A percentile compares a stretch with the other conserved stretches of the same genome.
phyloP scores from a whole-genome alignment of 2,797 vertebrate species.

The Hafferia zeledoni region DNA sequence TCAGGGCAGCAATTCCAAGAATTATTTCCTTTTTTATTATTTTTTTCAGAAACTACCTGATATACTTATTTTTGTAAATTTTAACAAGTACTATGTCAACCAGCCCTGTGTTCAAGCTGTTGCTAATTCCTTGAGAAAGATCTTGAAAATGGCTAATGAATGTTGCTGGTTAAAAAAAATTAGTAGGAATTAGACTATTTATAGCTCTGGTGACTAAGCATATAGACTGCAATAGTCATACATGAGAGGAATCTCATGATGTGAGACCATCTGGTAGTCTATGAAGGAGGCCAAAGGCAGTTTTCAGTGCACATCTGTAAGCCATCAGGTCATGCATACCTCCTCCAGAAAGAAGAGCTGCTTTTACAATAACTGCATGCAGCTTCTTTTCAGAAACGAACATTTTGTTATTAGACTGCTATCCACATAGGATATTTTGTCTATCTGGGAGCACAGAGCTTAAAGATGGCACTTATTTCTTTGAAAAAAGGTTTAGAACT shows the following conservation, averaged over 20 bases:
- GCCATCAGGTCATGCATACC: neutral
- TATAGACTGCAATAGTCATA: neutral
- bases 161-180: neutral
- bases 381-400: neutral
- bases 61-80: neutral
- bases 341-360: neutral
- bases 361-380: neutral
- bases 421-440: neutral
- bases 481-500: neutral
- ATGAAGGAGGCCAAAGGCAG: neutral
- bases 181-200: neutral
- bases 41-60: neutral
- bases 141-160: neutral
- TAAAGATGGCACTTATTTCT: neutral
- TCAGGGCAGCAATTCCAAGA: neutral
- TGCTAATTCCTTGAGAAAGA: neutral
- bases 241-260: neutral
- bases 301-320: conserved; percentile 24
- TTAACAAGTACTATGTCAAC: neutral
- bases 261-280: neutral
- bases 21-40: neutral
- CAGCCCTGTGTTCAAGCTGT: neutral
- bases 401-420: neutral
- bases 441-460: neutral
- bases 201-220: conserved; percentile 50